These are phyloP conservation scores for Apis cerana DNA, from an alignment of 1,140 invertebrate species.

Conservation along the genomic window DNA sequence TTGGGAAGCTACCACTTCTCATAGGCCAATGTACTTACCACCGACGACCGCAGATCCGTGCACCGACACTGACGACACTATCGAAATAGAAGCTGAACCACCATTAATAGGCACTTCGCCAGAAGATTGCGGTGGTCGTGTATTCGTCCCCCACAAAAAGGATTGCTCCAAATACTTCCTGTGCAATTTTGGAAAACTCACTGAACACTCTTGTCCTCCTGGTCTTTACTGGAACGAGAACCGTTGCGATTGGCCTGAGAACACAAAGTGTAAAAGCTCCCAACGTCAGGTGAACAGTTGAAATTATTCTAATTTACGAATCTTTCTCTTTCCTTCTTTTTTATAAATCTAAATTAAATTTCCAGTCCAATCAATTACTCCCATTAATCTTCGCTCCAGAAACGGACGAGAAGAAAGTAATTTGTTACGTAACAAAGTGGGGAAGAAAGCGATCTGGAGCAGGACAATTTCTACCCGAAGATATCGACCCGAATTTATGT, in stretches of 20 bases:
- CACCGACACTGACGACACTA: conserved; percentile 62
- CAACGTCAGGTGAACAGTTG: conserved; percentile 26
- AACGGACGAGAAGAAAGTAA: conserved; percentile 81
- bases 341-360: not conserved
- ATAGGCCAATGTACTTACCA: conserved; percentile 55
- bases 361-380: conserved; percentile 26
- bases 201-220: conserved; percentile 85
- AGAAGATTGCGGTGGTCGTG: conserved; percentile 82
- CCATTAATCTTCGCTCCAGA: conserved; percentile 23
- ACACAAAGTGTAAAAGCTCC: conserved; percentile 81
- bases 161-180: conserved; percentile 91
- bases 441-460: conserved; percentile 89
- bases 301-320: not conserved
- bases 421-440: conserved; percentile 95
- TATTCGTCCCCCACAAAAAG: conserved; percentile 84
- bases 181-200: conserved; percentile 87
- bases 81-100: conserved; percentile 69
- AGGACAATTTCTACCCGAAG: conserved; percentile 92
- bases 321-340: not conserved
- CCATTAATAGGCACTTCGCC: conserved; percentile 55
- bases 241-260: conserved; percentile 90
- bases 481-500: conserved; percentile 90
- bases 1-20: conserved; percentile 45
- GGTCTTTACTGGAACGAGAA: conserved; percentile 89
- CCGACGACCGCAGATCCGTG: conserved; percentile 27